These are phyloP conservation scores for Thaumatotibia leucotreta DNA, from an alignment of 1,140 invertebrate species.

Conservation along the genomic window DNA sequence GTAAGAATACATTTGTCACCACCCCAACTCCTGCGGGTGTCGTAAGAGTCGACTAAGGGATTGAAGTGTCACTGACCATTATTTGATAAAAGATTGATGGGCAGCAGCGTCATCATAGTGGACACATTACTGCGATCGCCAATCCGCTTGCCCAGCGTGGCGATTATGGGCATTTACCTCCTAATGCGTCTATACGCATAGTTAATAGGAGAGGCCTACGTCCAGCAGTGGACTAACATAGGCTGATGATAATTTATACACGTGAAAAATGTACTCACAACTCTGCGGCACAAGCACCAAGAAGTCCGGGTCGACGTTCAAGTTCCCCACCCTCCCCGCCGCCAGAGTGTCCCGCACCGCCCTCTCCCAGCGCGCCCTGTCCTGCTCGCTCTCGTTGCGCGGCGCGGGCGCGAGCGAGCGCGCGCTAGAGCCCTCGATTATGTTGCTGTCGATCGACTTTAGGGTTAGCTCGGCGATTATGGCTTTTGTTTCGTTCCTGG, in stretches of 20 bases:
- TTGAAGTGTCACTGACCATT: no score
- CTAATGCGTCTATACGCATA: no score
- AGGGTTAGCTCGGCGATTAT: slow-evolving; percentile 67
- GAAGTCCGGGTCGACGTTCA: slow-evolving; percentile 87
- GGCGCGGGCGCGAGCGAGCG: slow-evolving; percentile 47
- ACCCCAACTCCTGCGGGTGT: no score
- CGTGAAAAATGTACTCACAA: slow-evolving; percentile 70
- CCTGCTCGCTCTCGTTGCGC: slow-evolving; percentile 53
- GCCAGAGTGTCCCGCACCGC: slow-evolving; percentile 83
- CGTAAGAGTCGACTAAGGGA: no score
- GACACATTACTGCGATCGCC: no score
- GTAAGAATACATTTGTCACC: no score
- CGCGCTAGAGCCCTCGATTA: slow-evolving; percentile 42
- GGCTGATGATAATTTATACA: no score
- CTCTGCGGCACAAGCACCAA: slow-evolving; percentile 81
- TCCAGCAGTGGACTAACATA: neutral
- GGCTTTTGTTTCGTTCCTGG: slow-evolving; percentile 68
- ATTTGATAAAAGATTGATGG: no score
- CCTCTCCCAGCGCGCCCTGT: slow-evolving; percentile 72
- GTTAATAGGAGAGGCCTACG: no score
- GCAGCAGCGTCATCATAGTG: no score
- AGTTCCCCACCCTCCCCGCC: slow-evolving; percentile 84
- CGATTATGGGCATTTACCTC: no score
- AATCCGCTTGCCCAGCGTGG: no score
- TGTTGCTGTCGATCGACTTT: slow-evolving; percentile 59